A percentile compares a stretch with the other conserved stretches of the same genome.
Evolutionary conservation across 2,888 invertebrate species (phyloP).

Genomic region (Melanophora roralis): DNA sequence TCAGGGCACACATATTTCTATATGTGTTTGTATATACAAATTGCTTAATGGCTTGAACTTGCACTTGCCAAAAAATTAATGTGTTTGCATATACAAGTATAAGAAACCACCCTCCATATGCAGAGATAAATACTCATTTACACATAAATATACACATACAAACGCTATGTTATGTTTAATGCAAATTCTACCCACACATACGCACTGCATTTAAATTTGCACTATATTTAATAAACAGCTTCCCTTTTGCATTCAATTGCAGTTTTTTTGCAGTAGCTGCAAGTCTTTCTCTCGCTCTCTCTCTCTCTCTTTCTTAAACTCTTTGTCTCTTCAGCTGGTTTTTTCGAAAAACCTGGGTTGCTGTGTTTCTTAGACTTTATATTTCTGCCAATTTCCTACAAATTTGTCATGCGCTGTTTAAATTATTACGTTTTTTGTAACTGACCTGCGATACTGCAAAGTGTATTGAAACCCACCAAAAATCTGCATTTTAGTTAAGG

Average conservation of each 20-base stretch:
- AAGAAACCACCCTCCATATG: too few species aligned
- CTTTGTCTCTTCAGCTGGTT: too few species aligned
- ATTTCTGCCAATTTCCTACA: background rate
- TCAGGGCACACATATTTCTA: too few species aligned
- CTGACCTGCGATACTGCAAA: slow-evolving; percentile 56
- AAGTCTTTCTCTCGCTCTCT: background rate
- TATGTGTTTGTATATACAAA: slow-evolving; percentile 9
- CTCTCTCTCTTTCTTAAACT: background rate
- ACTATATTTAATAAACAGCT: too few species aligned
- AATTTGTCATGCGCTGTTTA: slow-evolving; percentile 21
- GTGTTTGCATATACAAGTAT: slow-evolving; percentile 6
- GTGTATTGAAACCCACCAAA: slow-evolving; percentile 40
- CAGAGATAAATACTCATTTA: too few species aligned
- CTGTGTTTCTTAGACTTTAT: background rate
- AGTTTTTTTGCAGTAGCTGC: background rate
- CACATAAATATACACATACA: too few species aligned
- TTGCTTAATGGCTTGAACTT: slow-evolving; percentile 69
- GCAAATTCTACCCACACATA: too few species aligned
- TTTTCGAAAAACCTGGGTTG: background rate
- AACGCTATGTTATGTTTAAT: background rate
- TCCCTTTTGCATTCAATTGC: background rate
- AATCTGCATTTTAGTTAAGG: too few species aligned
- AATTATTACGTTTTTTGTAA: background rate
- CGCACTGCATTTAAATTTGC: too few species aligned
- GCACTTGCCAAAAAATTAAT: slow-evolving; percentile 69